phyloP scores from a whole-genome alignment of 2,113 vertebrate species.

The Tragulus kanchil region DNA sequence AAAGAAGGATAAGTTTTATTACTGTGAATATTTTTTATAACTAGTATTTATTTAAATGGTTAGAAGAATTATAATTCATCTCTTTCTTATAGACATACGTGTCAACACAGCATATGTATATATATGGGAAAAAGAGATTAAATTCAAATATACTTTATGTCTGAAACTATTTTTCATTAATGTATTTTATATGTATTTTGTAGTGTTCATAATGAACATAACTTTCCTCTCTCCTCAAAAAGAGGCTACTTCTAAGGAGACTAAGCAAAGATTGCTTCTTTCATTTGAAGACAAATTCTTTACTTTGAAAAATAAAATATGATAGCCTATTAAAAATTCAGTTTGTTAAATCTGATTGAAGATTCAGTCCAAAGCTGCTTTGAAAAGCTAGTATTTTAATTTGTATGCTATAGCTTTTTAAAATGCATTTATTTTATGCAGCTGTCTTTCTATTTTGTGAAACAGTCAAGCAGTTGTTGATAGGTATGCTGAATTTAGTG shows the following conservation, averaged over 20 bases:
- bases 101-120: not conserved
- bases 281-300: not conserved
- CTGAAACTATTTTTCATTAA: slow-evolving; percentile 28
- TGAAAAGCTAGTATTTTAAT: slow-evolving; percentile 42
- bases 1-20: not conserved
- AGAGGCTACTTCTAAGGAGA: not conserved
- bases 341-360: slow-evolving; percentile 12
- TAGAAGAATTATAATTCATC: not conserved
- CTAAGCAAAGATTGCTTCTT: not conserved
- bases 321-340: slow-evolving; percentile 46
- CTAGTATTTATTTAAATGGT: slow-evolving; percentile 45
- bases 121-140: not conserved
- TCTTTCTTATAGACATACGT: not conserved
- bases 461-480: slow-evolving; percentile 22
- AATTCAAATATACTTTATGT: not conserved
- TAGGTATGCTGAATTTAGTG: slow-evolving; percentile 19
- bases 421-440: slow-evolving; percentile 36
- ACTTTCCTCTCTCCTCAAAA: not conserved
- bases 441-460: slow-evolving; percentile 51
- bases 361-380: not conserved
- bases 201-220: slow-evolving; percentile 2
- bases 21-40: not conserved
- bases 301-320: slow-evolving; percentile 24
- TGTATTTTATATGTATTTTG: not conserved
- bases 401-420: not conserved